Conservation (phyloP, 2,888 invertebrate species). For the Drosophila putrida region DNA sequence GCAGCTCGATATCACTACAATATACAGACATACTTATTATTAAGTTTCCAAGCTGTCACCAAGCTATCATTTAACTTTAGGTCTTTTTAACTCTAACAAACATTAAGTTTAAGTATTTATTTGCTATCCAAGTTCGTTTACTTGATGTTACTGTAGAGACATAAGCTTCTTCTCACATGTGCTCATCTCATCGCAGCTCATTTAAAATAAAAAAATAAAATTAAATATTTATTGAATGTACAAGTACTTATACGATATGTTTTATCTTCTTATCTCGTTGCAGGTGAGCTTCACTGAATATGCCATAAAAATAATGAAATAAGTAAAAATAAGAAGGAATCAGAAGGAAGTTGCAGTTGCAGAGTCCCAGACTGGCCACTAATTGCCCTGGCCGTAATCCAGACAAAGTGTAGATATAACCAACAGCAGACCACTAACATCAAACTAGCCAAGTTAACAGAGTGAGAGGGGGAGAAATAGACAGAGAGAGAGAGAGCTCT, state of each 20-base stretch:
- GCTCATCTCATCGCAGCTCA: not conserved
- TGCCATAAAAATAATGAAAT: slow-evolving; percentile 7
- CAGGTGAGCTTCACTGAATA: slow-evolving; percentile 40
- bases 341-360: slow-evolving; percentile 4
- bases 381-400: slow-evolving; percentile 24
- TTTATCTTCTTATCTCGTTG: slow-evolving; percentile 30
- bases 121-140: not conserved
- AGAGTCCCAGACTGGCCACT: slow-evolving; percentile 12
- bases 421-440: slow-evolving; percentile 15
- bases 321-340: slow-evolving; percentile 2
- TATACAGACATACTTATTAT: no score
- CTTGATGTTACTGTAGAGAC: not conserved
- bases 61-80: no score
- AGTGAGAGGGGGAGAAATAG: no score
- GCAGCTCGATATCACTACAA: no score
- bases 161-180: not conserved
- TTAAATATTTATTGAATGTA: slow-evolving; percentile 9
- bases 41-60: no score
- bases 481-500: not conserved
- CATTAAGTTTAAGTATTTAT: no score
- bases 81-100: no score
- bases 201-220: not conserved
- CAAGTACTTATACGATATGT: slow-evolving; percentile 10
- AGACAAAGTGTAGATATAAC: slow-evolving; percentile 16
- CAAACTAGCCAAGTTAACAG: not conserved